Conservation (phyloP, 2,888 invertebrate genomes). For the Platynereis dumerilii region DNA sequence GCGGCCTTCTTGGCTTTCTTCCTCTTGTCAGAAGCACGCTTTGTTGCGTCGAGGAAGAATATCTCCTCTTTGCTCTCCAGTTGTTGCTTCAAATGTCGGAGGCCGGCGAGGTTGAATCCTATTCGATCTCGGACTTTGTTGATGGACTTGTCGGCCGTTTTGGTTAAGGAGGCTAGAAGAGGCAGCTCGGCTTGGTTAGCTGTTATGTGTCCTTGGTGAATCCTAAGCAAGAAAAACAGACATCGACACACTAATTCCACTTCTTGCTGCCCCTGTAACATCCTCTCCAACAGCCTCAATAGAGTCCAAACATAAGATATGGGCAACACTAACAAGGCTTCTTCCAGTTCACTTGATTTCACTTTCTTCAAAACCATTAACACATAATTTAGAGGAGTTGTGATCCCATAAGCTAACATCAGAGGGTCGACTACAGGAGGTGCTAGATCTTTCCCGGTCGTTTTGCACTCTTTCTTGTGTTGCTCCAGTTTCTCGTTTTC, state of each 20-base stretch:
- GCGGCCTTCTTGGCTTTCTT: slow-evolving; percentile 70
- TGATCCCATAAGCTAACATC: slow-evolving; percentile 78
- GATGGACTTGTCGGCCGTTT: slow-evolving; percentile 11
- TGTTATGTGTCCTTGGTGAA: slow-evolving; percentile 72
- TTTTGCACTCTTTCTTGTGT: slow-evolving; percentile 58
- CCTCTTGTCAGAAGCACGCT: slow-evolving; percentile 70
- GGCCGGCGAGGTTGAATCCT: slow-evolving; percentile 84
- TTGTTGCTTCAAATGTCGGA: slow-evolving; percentile 77
- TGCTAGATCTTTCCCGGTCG: slow-evolving; percentile 55
- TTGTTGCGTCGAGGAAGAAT: slow-evolving; percentile 78
- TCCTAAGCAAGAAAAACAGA: slow-evolving; percentile 71
- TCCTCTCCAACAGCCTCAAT: slow-evolving; percentile 73
- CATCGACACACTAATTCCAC: slow-evolving; percentile 80
- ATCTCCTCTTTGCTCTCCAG: slow-evolving; percentile 79
- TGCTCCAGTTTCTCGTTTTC: slow-evolving; percentile 64
- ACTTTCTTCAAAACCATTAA: slow-evolving; percentile 80
- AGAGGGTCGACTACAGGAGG: slow-evolving; percentile 75
- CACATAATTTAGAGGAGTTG: slow-evolving; percentile 80
- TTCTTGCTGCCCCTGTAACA: slow-evolving; percentile 74
- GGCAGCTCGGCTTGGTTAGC: slow-evolving; percentile 67
- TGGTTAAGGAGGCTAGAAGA: slow-evolving; percentile 27
- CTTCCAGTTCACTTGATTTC: slow-evolving; percentile 88
- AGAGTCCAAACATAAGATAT: slow-evolving; percentile 82
- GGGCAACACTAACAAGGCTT: slow-evolving; percentile 84
- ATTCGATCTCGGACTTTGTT: slow-evolving; percentile 73